Base-by-base conservation (phyloP, 2,888 invertebrate genomes). In the Iphiclides podalirius region DNA sequence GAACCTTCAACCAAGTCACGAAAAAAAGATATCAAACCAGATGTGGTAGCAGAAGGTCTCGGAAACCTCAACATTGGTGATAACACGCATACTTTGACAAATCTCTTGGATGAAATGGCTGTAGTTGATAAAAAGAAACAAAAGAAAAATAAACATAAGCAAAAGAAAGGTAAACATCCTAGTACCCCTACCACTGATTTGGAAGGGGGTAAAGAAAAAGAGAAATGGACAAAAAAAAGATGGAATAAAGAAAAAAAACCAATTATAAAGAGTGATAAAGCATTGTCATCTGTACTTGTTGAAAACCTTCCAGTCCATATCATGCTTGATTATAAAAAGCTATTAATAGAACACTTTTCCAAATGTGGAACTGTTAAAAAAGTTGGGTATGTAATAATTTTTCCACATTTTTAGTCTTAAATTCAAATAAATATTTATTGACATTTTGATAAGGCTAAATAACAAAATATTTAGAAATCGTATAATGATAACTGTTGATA, bases 241-340 rank as follows among this genome's bases (percentile, higher is more conserved):
- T 86, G 83, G 85, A 84, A 86, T 50, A 86, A 83, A 52, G 80
- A 75, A 23, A 73, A 63, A 38, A 79, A 78, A 50, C 73, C 66
- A 2, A 69, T 67, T 1, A 41, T 58, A 1, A 63, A 57, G 13
- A 63, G 61, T 2, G 61, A 66, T 0, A 57, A 48, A 11, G 42
- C 66, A 1, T 52, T 57, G 1, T 71, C 64, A 6, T 69, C 75
- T 0, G 62, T 88, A 1, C 60, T 82, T 17, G 64, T 86, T 26
- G 83, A 85, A 39, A 84, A 83, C 48, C 47, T 88, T 28, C 82
- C 88, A 0, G 47, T 82, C 1, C 62, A 64, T 4, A 66, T 83
- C 7, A 66, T 85, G 63, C 64, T 75, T 7, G 65, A 54, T 35
- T 86, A 80, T 52, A 82, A 73, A 54, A 75, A 71, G 31, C 31